Conservation (phyloP, 2,113 vertebrate genomes). For the Xiphophorus maculatus region DNA sequence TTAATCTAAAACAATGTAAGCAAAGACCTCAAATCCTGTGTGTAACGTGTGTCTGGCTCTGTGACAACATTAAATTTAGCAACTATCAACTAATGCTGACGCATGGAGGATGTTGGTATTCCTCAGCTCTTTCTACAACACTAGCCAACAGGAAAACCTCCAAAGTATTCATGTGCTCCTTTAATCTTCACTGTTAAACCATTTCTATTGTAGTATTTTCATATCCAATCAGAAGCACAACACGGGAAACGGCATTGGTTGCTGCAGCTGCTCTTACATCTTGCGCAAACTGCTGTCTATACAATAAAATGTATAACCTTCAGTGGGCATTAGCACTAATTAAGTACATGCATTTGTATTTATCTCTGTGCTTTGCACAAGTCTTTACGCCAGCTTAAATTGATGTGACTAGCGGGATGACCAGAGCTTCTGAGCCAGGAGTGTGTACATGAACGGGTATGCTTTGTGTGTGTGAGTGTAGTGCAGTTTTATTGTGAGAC, state of each 20-base stretch:
- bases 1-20: slow-evolving; percentile 2
- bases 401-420: background rate
- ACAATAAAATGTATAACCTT: background rate
- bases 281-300: background rate
- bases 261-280: slow-evolving; percentile 21
- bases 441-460: background rate
- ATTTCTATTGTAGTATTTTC: slow-evolving; percentile 39
- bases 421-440: background rate
- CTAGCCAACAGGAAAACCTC: slow-evolving; percentile 27
- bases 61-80: slow-evolving; percentile 6
- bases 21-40: background rate
- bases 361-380: background rate
- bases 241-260: slow-evolving; percentile 36
- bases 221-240: slow-evolving; percentile 31
- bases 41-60: background rate
- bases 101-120: slow-evolving; percentile 6
- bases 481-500: background rate
- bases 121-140: background rate
- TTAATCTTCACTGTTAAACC: slow-evolving; percentile 39
- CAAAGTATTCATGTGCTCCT: slow-evolving; percentile 28
- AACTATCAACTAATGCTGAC: slow-evolving; percentile 8
- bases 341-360: background rate
- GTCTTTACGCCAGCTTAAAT: background rate
- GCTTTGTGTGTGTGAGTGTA: background rate
- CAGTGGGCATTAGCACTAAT: background rate